Evolutionary conservation across 2,797 vertebrate species (phyloP).

Genomic region (Chaetodon trifasciatus): DNA sequence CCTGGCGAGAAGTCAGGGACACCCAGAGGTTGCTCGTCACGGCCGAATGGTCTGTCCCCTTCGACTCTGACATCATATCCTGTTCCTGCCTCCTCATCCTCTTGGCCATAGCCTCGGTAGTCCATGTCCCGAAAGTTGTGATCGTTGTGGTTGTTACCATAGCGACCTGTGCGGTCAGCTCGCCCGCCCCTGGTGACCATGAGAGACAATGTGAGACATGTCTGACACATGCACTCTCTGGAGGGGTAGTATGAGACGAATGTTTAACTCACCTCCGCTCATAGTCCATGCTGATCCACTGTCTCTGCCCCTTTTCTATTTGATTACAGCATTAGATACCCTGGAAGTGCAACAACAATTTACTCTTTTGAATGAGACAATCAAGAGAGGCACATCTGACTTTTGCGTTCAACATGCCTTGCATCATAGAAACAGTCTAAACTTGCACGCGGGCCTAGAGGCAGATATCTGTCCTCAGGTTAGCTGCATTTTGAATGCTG

Average conservation of each 20-base stretch:
- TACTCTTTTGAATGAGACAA: not conserved
- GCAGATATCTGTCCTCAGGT: not conserved
- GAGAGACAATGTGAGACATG: conserved; percentile 14
- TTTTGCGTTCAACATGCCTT: not conserved
- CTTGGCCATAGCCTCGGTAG: conserved; percentile 89
- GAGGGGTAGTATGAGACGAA: not conserved
- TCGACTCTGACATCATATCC: conserved; percentile 61
- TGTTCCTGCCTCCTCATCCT: conserved; percentile 78
- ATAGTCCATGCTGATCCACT: conserved; percentile 81
- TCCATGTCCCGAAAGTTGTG: conserved; percentile 94
- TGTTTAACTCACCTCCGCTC: conserved; percentile 80
- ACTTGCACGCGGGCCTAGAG: not conserved
- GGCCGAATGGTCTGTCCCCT: conserved; percentile 60
- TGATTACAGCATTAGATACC: conserved; percentile 50
- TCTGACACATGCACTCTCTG: not conserved
- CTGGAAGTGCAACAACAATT: conserved; percentile 19
- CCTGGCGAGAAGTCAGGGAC: conserved; percentile 67
- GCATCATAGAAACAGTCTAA: not conserved
- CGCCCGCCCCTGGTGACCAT: conserved; percentile 86
- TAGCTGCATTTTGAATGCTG: not conserved
- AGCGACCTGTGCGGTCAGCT: conserved; percentile 91
- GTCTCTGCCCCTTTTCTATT: conserved; percentile 34
- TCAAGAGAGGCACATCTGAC: not conserved
- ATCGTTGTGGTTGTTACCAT: conserved; percentile 85
- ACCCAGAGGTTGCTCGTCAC: conserved; percentile 53